A percentile compares a stretch with the other conserved stretches of the same genome.
These are phyloP conservation scores for Xenopus petersii DNA, from an alignment of 2,797 vertebrate species.

Conservation along the genomic window DNA sequence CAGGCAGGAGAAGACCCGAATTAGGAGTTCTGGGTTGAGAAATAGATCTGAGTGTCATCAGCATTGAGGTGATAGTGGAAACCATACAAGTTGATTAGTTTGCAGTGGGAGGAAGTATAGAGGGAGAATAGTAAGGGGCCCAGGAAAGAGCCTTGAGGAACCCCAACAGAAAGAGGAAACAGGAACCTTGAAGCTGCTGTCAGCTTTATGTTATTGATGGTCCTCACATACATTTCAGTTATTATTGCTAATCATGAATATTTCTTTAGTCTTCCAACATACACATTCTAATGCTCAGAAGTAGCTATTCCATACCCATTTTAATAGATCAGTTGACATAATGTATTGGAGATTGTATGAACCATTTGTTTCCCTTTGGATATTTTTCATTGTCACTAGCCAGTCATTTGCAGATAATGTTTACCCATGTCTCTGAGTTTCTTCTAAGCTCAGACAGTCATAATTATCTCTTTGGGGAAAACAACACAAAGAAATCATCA, in stretches of 20 bases:
- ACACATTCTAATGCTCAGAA: background rate
- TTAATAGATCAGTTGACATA: slow-evolving; percentile 19
- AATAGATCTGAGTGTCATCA: too few relatives aligned
- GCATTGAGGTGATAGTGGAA: too few relatives aligned
- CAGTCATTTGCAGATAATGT: slow-evolving; percentile 20
- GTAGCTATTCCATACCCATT: slow-evolving; percentile 6
- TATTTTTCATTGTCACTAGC: slow-evolving; percentile 34
- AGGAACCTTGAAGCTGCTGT: background rate
- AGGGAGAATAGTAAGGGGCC: too few relatives aligned
- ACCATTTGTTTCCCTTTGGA: slow-evolving; percentile 3
- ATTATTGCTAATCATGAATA: background rate
- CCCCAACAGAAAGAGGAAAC: background rate
- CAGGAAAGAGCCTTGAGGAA: too few relatives aligned
- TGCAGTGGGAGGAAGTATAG: too few relatives aligned
- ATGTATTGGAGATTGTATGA: slow-evolving; percentile 31
- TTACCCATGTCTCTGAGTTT: slow-evolving; percentile 8
- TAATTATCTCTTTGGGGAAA: slow-evolving; percentile 41
- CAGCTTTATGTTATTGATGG: background rate
- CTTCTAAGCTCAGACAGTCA: slow-evolving; percentile 11
- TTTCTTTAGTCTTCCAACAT: background rate
- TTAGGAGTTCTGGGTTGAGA: too few relatives aligned
- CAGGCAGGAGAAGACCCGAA: too few relatives aligned
- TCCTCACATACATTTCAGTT: background rate
- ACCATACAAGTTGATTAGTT: too few relatives aligned
- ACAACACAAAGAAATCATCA: slow-evolving; percentile 31